Evolutionary conservation across 2,797 vertebrate genomes (phyloP).

Genomic region (Hippopotamyrus pictus): DNA sequence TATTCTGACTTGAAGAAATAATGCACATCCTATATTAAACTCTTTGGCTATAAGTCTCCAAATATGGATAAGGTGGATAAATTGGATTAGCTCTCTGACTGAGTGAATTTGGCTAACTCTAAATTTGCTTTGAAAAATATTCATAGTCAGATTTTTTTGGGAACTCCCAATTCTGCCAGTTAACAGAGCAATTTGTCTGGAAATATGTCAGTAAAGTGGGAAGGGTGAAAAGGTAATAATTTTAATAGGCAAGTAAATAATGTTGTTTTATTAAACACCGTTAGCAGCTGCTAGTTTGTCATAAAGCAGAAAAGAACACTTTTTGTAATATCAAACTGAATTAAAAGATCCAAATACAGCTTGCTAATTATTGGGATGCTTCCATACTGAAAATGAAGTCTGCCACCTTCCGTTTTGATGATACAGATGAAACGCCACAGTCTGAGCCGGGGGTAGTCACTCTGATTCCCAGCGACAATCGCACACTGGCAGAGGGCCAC

Average conservation of each 20-base stretch:
- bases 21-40: background rate
- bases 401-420: background rate
- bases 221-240: background rate
- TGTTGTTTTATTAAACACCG: background rate
- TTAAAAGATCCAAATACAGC: background rate
- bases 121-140: slow-evolving; percentile 4
- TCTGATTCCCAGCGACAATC: background rate
- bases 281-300: background rate
- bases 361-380: background rate
- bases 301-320: background rate
- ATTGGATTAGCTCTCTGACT: slow-evolving; percentile 8
- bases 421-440: background rate
- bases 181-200: background rate
- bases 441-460: background rate
- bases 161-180: background rate
- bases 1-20: background rate
- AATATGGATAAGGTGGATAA: slow-evolving; percentile 2
- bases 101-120: slow-evolving; percentile 4
- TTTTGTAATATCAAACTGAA: background rate
- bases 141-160: background rate
- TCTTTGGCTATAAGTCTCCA: background rate
- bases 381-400: background rate
- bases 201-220: background rate
- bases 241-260: background rate
- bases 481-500: background rate